Evolutionary conservation across 2,888 invertebrate genomes (phyloP), one percentile per base, ranked within the genome.

Genomic region (Hanleya hanleyi): DNA sequence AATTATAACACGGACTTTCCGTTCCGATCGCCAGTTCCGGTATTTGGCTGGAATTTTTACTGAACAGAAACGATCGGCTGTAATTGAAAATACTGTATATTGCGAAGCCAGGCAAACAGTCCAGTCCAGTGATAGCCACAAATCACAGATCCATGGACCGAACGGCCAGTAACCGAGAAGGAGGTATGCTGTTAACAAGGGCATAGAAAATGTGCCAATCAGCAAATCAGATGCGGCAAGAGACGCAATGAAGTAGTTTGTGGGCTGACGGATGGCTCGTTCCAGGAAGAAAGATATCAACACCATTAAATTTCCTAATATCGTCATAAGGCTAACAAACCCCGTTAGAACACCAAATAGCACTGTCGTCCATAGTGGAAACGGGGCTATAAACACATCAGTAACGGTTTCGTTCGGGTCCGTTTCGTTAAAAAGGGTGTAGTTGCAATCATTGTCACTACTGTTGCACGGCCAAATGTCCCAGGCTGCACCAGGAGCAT

Each of bases 161-260:
- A 99, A 93, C 89, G 97, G 96, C 99, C 99, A 99, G 89, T 96
- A 95, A 69, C 97, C 97, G 93, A 96, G 95, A 81, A 99, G 92
- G 70, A 99, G 96, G 92, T 99, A 99, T 80, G 98, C 96, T 35
- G 98, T 98, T 92, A 97, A 99, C 92, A 99, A 98, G 70, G 99
- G 99, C 95, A 99, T 97, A 36, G 99, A 99, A 75, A 99, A 95
- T 67, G 97, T 95, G 86, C 99, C 99, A 91, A 99, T 99, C 76
- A 99, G 93, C 92, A 99, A 94, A 91, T 99, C 98, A 9, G 97
- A 97, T 71, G 98, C 96, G 64, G 99, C 99, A 77, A 99, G 93
- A 0, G 99, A 99, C 9, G 98, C 98, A 81, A 99, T 98, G 93
- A 99, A 99, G 92, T 99, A 99, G 92, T 99, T 99, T 91, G 98